phyloP scores from a whole-genome alignment of 2,797 vertebrate species.

The Siniperca scherzeri region DNA sequence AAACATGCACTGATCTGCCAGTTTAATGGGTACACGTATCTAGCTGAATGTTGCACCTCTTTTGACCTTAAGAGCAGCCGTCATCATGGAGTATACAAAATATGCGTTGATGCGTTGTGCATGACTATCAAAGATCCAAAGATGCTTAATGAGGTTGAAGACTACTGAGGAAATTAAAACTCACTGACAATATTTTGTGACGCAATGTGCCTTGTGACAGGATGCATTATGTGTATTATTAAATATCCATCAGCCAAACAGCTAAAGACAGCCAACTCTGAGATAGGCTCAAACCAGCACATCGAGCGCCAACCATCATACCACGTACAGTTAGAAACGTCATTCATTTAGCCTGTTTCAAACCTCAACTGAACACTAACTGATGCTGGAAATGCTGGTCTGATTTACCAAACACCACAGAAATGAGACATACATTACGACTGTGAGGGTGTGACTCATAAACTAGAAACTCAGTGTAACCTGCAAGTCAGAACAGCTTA shows the following conservation, averaged over 20 bases:
- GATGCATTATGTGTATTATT: conserved; percentile 1
- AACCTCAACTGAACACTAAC: not conserved
- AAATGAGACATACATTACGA: not conserved
- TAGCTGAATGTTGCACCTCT: not conserved
- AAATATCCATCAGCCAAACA: not conserved
- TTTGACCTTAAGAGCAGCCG: conserved; percentile 1
- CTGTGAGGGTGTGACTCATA: not conserved
- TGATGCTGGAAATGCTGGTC: not conserved
- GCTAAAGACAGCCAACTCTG: not conserved
- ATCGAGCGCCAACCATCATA: not conserved
- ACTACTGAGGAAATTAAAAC: not conserved
- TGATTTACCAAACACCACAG: not conserved
- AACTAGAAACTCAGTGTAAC: not conserved
- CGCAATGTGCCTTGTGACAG: not conserved
- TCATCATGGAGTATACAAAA: not conserved
- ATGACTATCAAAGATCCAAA: not conserved
- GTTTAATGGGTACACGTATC: not conserved
- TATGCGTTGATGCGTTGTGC: not conserved
- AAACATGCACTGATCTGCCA: conserved; percentile 18
- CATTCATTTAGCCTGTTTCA: not conserved
- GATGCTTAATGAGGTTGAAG: not conserved
- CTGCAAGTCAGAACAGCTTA: not conserved
- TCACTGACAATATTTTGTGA: not conserved
- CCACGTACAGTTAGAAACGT: not conserved
- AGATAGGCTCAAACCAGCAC: not conserved